Base-by-base conservation (phyloP, 2,888 invertebrate genomes). In the Keiferia lycopersicella region DNA sequence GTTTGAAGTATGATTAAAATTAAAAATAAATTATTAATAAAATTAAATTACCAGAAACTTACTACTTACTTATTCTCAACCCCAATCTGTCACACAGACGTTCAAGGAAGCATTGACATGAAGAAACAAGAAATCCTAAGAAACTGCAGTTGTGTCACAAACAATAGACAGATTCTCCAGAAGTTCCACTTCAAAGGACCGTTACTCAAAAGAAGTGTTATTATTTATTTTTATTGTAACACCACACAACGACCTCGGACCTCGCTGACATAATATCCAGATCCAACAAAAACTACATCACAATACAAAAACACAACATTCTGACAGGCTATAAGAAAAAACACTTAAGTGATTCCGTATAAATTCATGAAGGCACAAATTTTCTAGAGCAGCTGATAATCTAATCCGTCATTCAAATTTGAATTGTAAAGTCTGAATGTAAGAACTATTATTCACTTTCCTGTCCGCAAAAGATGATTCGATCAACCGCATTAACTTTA, bases 191-290 rank as follows among this genome's bases (percentile, higher is more conserved):
- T 20, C 14, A 18, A 45, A 41, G 56, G 16, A 81, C 83, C 81
- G 83, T 86, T 85, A 84, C 68, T 62, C 82, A 84, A 84, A 79
- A 79, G 77, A 78, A 79, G 77, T 80, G 83, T 83, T 81, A 82
- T 79, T 83, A 81, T 81, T 79, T 61, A 48, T 61, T 61, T 61
- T 61, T 61, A 61, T 61, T 48, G 45, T 61, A 45, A 48, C 62
- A 39, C 58, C 58, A 62, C 51, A 62, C 53, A 53, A 62, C 34
- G 39, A 39, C 58, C 38, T 51, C 34, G 75, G 76, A 16, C 76
- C 75, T 74, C 75, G 66, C 84, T 88, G 88, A 87, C 89, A 88
- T 87, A 87, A 89, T 88, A 89, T 86, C 82, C 79, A 76, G 76
- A 82, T 79, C 76, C 76, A 80, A 82, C 82, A 83, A 84, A 77